These are phyloP conservation scores for Drosophila pseudotakahashii DNA, from an alignment of 2,888 invertebrate species.

Conservation along the genomic window DNA sequence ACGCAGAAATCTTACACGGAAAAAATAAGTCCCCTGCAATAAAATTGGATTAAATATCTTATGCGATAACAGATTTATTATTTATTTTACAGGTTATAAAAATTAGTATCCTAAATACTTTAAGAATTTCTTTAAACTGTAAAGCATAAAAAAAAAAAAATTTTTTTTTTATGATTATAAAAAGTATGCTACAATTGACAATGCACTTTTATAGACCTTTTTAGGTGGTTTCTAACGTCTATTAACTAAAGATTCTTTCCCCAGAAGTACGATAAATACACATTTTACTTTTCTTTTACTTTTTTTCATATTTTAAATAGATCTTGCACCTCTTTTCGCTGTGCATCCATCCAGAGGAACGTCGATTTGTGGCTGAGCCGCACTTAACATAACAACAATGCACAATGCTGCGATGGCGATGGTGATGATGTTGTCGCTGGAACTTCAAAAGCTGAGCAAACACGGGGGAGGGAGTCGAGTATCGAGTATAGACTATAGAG, in stretches of 20 bases:
- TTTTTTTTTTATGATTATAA: too few relatives aligned
- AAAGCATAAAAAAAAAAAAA: too few relatives aligned
- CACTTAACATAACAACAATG: slow-evolving; percentile 74
- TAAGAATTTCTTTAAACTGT: too few relatives aligned
- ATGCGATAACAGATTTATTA: background rate
- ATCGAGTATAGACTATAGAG: background rate
- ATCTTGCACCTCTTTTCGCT: background rate
- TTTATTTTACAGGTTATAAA: too few relatives aligned
- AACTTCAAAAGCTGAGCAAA: slow-evolving; percentile 77
- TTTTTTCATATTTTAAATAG: too few relatives aligned
- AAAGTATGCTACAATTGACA: too few relatives aligned
- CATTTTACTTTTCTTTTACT: too few relatives aligned
- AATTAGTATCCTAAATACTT: too few relatives aligned
- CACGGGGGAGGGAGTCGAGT: slow-evolving; percentile 31
- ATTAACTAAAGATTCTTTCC: too few relatives aligned
- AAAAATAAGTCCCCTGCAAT: background rate
- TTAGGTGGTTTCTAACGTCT: too few relatives aligned
- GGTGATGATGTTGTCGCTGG: slow-evolving; percentile 75
- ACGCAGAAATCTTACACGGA: slow-evolving; percentile 2
- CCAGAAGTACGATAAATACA: too few relatives aligned
- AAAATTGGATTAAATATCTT: background rate
- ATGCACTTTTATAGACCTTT: too few relatives aligned
- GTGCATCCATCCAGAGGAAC: slow-evolving; percentile 16
- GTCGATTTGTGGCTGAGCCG: slow-evolving; percentile 42
- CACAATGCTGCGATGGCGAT: slow-evolving; percentile 59